These are phyloP conservation scores for Dolichomitus sp. DNA, from an alignment of 2,888 invertebrate species.

Conservation along the genomic window DNA sequence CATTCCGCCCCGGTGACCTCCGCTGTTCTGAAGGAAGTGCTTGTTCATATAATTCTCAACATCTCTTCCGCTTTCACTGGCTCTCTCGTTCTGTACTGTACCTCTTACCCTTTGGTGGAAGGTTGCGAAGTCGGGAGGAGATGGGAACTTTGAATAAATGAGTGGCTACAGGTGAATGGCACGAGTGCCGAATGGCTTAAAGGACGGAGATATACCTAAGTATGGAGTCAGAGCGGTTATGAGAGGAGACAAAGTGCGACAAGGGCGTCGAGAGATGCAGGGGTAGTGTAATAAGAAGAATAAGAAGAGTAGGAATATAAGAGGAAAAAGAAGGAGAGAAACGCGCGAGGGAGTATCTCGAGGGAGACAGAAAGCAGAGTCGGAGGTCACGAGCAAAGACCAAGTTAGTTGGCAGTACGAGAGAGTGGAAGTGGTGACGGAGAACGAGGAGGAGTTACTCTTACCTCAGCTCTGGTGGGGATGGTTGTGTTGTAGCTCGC, in stretches of 20 bases:
- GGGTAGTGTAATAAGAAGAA: constrained; percentile 28
- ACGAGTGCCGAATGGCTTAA: constrained; percentile 53
- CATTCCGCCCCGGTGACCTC: constrained; percentile 2
- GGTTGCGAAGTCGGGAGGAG: constrained; percentile 7
- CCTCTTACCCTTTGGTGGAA: constrained; percentile 4
- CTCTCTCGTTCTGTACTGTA: not conserved
- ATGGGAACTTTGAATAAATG: constrained; percentile 58
- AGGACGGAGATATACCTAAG: constrained; percentile 27
- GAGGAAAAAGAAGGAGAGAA: constrained; percentile 25
- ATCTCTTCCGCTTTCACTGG: constrained; percentile 25
- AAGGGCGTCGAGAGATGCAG: constrained; percentile 46
- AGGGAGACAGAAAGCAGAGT: constrained; percentile 65
- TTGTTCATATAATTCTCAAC: constrained; percentile 27
- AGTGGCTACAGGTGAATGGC: constrained; percentile 62
- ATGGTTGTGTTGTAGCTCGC: constrained; percentile 45
- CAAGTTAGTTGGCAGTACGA: constrained; percentile 54
- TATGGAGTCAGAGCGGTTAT: constrained; percentile 21
- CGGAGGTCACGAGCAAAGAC: constrained; percentile 67
- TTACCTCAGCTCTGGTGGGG: constrained; percentile 25
- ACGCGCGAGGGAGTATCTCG: constrained; percentile 36
- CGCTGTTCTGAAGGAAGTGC: not conserved
- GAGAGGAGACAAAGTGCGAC: constrained; percentile 33
- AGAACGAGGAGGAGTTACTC: constrained; percentile 23
- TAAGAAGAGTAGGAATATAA: constrained; percentile 22
- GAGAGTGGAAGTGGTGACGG: constrained; percentile 31